These are phyloP conservation scores for Sebastes cheni DNA, from an alignment of 2,797 vertebrate genomes.

Conservation along the genomic window DNA sequence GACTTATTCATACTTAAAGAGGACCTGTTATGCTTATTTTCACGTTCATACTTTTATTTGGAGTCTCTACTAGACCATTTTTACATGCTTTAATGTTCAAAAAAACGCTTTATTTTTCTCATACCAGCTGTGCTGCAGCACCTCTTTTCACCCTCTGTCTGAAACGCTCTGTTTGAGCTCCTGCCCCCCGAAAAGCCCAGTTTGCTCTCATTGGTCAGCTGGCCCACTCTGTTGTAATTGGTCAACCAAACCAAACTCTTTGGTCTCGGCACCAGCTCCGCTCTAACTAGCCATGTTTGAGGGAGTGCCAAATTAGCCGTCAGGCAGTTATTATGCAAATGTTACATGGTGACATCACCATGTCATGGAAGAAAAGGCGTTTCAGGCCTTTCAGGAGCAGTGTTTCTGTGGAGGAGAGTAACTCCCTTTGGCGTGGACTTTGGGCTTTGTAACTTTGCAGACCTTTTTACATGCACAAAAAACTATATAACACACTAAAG, in stretches of 20 bases:
- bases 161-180: not conserved
- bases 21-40: not conserved
- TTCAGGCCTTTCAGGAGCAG: not conserved
- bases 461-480: not conserved
- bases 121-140: not conserved
- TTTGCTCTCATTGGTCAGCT: not conserved
- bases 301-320: no score
- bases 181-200: not conserved
- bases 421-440: not conserved
- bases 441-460: no score
- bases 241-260: not conserved
- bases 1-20: conserved; percentile 11
- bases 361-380: not conserved
- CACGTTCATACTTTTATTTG: not conserved
- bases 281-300: not conserved
- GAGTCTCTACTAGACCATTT: not conserved
- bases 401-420: not conserved
- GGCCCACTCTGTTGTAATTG: not conserved
- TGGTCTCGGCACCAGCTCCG: fast-evolving
- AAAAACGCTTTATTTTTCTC: not conserved
- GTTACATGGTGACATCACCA: not conserved
- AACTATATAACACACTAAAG: not conserved
- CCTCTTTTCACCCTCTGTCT: not conserved
- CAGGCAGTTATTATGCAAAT: not conserved
- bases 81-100: not conserved